Conservation (phyloP, 2,888 invertebrate genomes). For the Pandemis cinnamomeana region DNA sequence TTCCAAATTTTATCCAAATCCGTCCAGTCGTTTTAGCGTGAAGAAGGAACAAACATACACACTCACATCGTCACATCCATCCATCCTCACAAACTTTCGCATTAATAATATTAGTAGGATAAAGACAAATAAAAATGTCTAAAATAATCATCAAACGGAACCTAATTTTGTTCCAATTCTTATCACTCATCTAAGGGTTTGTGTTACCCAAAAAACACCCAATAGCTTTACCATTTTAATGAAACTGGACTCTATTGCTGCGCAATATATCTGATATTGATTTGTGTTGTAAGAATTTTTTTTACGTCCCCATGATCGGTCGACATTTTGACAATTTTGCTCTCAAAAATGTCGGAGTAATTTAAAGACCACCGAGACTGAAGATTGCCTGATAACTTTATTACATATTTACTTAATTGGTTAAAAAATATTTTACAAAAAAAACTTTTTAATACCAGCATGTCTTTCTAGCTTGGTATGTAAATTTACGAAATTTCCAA, state of each 20-base stretch:
- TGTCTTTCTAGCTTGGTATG: no score
- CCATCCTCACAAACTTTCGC: no score
- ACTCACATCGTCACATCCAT: no score
- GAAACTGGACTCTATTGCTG: background rate
- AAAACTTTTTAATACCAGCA: no score
- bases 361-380: conserved; percentile 72
- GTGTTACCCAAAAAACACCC: conserved; percentile 7
- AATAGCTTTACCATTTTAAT: background rate
- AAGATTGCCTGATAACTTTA: conserved; percentile 22
- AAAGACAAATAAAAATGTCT: conserved; percentile 36
- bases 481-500: no score
- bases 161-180: conserved; percentile 18
- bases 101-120: no score
- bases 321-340: conserved; percentile 81
- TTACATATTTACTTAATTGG: background rate
- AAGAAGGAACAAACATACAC: no score
- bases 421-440: no score
- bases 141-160: conserved; percentile 21
- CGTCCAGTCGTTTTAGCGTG: no score
- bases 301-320: conserved; percentile 61
- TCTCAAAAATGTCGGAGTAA: conserved; percentile 70
- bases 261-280: background rate
- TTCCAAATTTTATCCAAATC: no score
- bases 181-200: conserved; percentile 36
- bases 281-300: conserved; percentile 23